Evolutionary conservation across 2,113 vertebrate genomes (phyloP), one percentile per base, ranked within the genome.

Genomic region (Sialia sialis): DNA sequence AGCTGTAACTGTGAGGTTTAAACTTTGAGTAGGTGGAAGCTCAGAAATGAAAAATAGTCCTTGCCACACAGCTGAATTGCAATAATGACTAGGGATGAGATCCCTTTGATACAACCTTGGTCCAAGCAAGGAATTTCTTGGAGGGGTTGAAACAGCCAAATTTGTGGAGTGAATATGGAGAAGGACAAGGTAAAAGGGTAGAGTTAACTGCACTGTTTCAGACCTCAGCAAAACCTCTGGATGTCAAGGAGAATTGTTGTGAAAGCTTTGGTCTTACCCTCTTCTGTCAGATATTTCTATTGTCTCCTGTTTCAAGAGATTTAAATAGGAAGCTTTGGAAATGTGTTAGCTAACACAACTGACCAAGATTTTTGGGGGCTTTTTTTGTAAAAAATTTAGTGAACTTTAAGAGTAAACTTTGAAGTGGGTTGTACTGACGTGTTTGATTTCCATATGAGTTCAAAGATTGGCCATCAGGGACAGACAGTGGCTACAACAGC

Each of bases 1-100:
- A 76, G 13, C 14, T 3, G 0, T 73, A 58, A 76, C 32, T 39
- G 7, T 21, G 64, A 75, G 13, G 30, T 49, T 94, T 93, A 79
- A 58, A 78, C 54, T 87, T 91, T 26, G 66, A 70, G 23, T 44
- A 56, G 41, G 39, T 89, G 34, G 39, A 88, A 93, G 29, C 26
- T 84, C 36, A 77, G 66, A 87, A 66, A 26, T 75, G 11, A 69
- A 83, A 55, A 86, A 34, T n/a, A 84, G 30, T 27, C 26, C 29
- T 75, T 91, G 89, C 54, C 49, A 68, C 46, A 15, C 5, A 34
- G 26, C 19, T 80, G 54, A 85, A 62, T 3, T 66, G 73, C 87
- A 34, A 69, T 38, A 66, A 89, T 2, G 1, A 60, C 7, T 29
- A 60, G 44, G 38, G 46, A 76, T 62, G 66, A 84, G 81, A 73